phyloP scores from a whole-genome alignment of 1,140 invertebrate genomes.

The Holcopasites calliopsidis region DNA sequence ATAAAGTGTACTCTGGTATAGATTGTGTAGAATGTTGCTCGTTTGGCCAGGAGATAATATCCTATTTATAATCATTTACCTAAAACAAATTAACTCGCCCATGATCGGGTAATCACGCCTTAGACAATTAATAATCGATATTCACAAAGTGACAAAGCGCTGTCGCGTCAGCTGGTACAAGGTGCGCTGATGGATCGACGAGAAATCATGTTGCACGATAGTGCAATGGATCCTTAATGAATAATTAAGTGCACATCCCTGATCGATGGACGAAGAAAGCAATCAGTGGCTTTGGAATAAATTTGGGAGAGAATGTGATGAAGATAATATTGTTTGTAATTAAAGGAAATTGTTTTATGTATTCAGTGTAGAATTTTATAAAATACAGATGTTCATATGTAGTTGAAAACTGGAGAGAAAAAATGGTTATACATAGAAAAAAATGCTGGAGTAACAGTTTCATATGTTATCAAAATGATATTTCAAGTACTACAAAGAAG shows the following conservation, averaged over 20 bases:
- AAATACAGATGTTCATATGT: too few relatives aligned
- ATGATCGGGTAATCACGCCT: slow-evolving; percentile 21
- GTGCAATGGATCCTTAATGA: slow-evolving; percentile 16
- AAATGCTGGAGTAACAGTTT: too few relatives aligned
- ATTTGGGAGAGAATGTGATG: background rate
- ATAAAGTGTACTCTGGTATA: background rate
- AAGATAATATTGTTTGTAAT: too few relatives aligned
- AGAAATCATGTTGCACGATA: slow-evolving; percentile 8
- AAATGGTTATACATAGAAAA: too few relatives aligned
- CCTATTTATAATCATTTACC: slow-evolving; percentile 41
- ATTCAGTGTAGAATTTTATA: too few relatives aligned
- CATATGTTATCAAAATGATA: too few relatives aligned
- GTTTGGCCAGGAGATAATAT: background rate
- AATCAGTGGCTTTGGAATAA: background rate
- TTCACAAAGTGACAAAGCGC: slow-evolving; percentile 36
- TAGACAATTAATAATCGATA: slow-evolving; percentile 44
- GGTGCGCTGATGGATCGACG: background rate
- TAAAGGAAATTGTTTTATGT: too few relatives aligned
- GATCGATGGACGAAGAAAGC: background rate
- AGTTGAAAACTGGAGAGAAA: too few relatives aligned
- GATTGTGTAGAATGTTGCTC: background rate
- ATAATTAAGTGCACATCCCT: background rate
- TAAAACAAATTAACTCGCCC: slow-evolving; percentile 22
- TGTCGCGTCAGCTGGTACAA: background rate
- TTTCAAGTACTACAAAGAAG: too few relatives aligned